Percentiles rank a stretch among this genome's conserved stretches.
phyloP scores from a whole-genome alignment of 1,140 invertebrate genomes.

The Drosophila kepulauana region DNA sequence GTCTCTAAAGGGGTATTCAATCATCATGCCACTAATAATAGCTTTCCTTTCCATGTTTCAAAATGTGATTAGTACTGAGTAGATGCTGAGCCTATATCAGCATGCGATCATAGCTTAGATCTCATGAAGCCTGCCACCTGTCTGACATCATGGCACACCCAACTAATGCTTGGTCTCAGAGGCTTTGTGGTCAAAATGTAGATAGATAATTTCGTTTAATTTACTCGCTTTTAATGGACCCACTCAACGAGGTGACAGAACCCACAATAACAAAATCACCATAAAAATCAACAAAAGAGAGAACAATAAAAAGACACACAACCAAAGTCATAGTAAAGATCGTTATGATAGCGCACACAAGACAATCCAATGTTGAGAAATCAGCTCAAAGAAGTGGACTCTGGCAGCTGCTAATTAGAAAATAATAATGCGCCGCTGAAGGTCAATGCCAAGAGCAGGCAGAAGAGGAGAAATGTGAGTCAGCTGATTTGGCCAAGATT shows the following conservation, averaged over 20 bases:
- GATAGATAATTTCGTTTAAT: slow-evolving; percentile 71
- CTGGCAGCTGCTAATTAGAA: slow-evolving; percentile 67
- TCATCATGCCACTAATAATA: background rate
- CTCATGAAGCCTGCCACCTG: slow-evolving; percentile 13
- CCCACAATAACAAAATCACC: slow-evolving; percentile 20
- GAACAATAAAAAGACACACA: slow-evolving; percentile 39
- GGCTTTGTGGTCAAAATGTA: slow-evolving; percentile 43
- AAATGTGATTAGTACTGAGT: background rate
- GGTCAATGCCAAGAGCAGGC: slow-evolving; percentile 64
- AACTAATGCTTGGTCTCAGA: slow-evolving; percentile 42
- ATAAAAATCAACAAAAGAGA: slow-evolving; percentile 37
- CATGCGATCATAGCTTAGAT: background rate
- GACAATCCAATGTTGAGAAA: slow-evolving; percentile 33
- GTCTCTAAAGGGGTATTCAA: background rate
- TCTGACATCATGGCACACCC: slow-evolving; percentile 67
- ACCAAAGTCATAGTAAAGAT: slow-evolving; percentile 20
- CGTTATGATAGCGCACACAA: slow-evolving; percentile 60
- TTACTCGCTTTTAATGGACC: slow-evolving; percentile 77
- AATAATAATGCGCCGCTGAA: slow-evolving; percentile 69
- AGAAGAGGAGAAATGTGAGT: slow-evolving; percentile 53
- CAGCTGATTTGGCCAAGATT: slow-evolving; percentile 26
- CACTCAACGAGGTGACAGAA: slow-evolving; percentile 54
- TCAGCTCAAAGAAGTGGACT: slow-evolving; percentile 54
- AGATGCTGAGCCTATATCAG: background rate
- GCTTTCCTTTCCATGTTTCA: background rate